Evolutionary conservation across 2,888 invertebrate genomes (phyloP).

Genomic region (Rhagonycha lutea): DNA sequence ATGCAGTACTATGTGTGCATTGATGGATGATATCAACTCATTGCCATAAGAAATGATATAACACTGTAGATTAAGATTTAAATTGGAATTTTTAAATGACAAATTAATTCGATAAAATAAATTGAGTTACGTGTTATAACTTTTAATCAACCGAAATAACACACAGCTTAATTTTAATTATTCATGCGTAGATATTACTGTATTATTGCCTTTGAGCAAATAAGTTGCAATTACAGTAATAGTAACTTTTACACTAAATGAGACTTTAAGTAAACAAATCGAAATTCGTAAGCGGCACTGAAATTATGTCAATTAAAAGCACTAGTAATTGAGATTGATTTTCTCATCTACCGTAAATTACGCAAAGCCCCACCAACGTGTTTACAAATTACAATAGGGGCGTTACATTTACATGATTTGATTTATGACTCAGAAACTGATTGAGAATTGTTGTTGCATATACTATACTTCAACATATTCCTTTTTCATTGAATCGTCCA

Average conservation of each 20-base stretch:
- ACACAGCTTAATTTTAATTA: neutral
- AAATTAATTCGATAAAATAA: neutral
- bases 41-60: neutral
- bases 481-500: constrained; percentile 12
- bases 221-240: neutral
- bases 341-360: constrained; percentile 30
- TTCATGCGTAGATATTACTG: neutral
- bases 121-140: neutral
- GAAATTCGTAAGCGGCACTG: constrained; percentile 19
- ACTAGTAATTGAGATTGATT: constrained; percentile 35
- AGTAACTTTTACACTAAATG: constrained; percentile 3
- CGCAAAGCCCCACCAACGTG: constrained; percentile 31
- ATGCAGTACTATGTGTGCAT: no score
- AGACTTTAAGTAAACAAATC: constrained; percentile 22
- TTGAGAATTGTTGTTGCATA: constrained; percentile 27
- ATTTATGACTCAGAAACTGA: constrained; percentile 33
- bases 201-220: neutral
- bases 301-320: constrained; percentile 34
- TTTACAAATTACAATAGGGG: constrained; percentile 36
- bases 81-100: neutral
- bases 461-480: constrained; percentile 15
- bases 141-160: neutral
- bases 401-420: constrained; percentile 35
- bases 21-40: no score
- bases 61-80: neutral